Evolutionary conservation across 1,140 invertebrate species (phyloP), one percentile per base, ranked within the genome.

Genomic region (Megalonaias nervosa): DNA sequence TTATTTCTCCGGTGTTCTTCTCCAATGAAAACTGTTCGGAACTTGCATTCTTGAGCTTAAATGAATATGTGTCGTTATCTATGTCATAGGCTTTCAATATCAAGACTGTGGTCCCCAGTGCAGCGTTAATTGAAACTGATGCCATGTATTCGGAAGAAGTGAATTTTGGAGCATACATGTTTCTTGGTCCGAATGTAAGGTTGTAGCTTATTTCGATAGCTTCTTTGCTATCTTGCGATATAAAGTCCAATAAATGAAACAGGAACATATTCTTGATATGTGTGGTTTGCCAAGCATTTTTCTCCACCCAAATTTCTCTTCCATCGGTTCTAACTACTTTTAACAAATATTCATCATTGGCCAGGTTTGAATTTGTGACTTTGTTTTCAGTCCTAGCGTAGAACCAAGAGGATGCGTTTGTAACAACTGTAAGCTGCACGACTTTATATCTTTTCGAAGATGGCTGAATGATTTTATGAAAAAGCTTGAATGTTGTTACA

Each of bases 281-380:
- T 57, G 72, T 68, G 55, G 81, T 82, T 48, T 66, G 70, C 80
- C 80, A 81, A 31, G 65, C 64, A 78, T 81, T 82, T 66, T 74
- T 74, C 13, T 62, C 74, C 2, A 80, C 15, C 48, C 77, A 17
- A 16, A 82, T 58, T 48, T 67, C 16, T 60, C 74, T 65, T 38
- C 69, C 72, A 67, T 76, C 61, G 17, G 56, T 17, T 59, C 58
- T 58, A 19, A 38, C 64, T 16, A 61, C 78, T 15, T 58, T 19
- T 19, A 82, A 16, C 17, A 80, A 65, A 62, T 57, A 1, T 12
- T 64, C 9, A 57, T 59, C 31, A 16, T 15, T 19, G 9, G 48
- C 26, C 11, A 3, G 17, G 9, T 57, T 57, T 3, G 55, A 59
- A 66, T 21, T 48, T 23, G 80, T 71, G n/a, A 78, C 56, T 16